Percentiles rank a stretch among this genome's conserved stretches.
These are phyloP conservation scores for Ctenicera cuprea DNA, from an alignment of 2,888 invertebrate genomes.

Conservation along the genomic window DNA sequence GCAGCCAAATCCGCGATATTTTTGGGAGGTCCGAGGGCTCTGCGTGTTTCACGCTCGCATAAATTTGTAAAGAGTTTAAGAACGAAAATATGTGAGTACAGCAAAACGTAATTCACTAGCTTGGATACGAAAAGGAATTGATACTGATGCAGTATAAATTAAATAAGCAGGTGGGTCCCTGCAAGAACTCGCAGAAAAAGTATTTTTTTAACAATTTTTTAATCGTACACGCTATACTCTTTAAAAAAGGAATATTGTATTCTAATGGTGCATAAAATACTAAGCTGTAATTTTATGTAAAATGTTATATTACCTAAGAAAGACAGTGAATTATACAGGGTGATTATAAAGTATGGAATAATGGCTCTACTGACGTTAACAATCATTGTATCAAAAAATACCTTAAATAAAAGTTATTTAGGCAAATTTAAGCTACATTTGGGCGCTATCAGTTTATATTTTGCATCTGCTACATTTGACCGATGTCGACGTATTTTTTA, in stretches of 20 bases:
- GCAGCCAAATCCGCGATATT: slow-evolving; percentile 49
- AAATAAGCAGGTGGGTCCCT: slow-evolving; percentile 40
- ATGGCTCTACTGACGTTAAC: too few relatives aligned
- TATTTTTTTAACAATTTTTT: background rate
- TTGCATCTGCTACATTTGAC: too few relatives aligned
- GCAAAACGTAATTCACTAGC: slow-evolving; percentile 38
- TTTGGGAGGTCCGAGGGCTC: slow-evolving; percentile 51
- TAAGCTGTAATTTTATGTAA: background rate
- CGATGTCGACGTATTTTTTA: too few relatives aligned
- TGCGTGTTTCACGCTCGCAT: slow-evolving; percentile 54
- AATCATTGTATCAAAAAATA: too few relatives aligned
- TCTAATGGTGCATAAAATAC: background rate
- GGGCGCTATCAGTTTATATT: too few relatives aligned
- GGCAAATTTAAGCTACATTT: too few relatives aligned
- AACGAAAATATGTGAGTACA: slow-evolving; percentile 49
- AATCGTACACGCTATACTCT: background rate
- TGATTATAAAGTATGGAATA: too few relatives aligned
- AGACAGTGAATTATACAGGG: too few relatives aligned
- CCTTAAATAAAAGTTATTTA: too few relatives aligned
- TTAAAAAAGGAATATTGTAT: background rate
- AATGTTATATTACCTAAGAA: background rate
- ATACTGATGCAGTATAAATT: slow-evolving; percentile 44
- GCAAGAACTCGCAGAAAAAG: background rate
- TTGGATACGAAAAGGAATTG: slow-evolving; percentile 36
- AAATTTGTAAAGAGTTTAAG: slow-evolving; percentile 52